Percentiles rank a stretch among this genome's conserved stretches.
Conservation (phyloP, 1,140 invertebrate genomes). For the Philotrypesis tridentata region DNA sequence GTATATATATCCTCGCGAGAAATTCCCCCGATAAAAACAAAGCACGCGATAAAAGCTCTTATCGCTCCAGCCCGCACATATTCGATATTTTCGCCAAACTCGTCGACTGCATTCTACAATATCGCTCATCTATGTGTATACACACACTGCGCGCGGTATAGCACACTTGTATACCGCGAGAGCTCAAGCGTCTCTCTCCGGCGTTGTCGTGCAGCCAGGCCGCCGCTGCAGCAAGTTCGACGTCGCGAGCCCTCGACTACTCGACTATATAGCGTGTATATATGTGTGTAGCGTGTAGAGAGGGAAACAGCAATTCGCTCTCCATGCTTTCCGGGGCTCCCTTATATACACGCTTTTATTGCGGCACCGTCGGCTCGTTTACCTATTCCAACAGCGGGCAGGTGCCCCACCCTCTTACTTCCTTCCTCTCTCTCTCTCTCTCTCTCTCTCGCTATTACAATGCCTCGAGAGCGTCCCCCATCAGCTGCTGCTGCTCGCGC, state of each 20-base stretch:
- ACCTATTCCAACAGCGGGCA: neutral
- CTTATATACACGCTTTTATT: conserved; percentile 19
- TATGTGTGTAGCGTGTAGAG: neutral
- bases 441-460: neutral
- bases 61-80: no score
- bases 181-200: neutral
- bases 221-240: neutral
- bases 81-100: no score
- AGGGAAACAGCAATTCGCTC: conserved; percentile 12
- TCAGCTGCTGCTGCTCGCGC: conserved; percentile 1
- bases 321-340: conserved; percentile 1
- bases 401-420: conserved; percentile 1
- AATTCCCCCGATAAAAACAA: no score
- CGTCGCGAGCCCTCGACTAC: neutral
- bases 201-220: neutral
- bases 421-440: neutral
- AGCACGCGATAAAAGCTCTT: no score
- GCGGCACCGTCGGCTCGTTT: conserved; percentile 10
- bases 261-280: neutral
- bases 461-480: neutral
- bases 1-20: no score
- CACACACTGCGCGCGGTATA: no score
- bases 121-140: no score
- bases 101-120: no score
- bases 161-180: no score